Percentiles rank a stretch among this genome's conserved stretches.
Evolutionary conservation across 1,140 invertebrate species (phyloP).

Genomic region (Penaeus japonicus): DNA sequence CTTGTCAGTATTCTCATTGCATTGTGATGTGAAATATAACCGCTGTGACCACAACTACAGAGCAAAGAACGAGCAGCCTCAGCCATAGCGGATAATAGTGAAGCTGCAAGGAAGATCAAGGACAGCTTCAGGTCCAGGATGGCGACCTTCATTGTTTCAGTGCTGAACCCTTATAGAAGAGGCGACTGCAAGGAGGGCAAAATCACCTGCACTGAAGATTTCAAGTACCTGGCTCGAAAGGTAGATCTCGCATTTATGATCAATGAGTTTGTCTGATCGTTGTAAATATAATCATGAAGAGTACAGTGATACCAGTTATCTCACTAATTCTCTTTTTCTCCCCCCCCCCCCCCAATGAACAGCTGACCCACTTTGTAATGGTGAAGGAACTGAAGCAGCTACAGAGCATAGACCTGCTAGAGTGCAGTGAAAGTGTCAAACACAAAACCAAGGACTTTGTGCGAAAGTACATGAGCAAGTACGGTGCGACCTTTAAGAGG

Average conservation of each 20-base stretch:
- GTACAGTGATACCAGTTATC: background rate
- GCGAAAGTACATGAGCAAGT: slow-evolving; percentile 94
- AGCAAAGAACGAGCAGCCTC: slow-evolving; percentile 58
- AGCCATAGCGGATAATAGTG: slow-evolving; percentile 57
- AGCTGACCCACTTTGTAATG: slow-evolving; percentile 97
- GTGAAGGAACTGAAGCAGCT: slow-evolving; percentile 95
- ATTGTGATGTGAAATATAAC: background rate
- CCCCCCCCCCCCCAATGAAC: slow-evolving; percentile 61
- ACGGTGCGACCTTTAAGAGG: slow-evolving; percentile 70
- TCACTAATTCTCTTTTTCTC: slow-evolving; percentile 32
- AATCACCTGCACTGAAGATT: slow-evolving; percentile 90
- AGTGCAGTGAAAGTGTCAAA: slow-evolving; percentile 91
- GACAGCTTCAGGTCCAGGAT: slow-evolving; percentile 88
- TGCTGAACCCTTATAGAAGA: slow-evolving; percentile 88
- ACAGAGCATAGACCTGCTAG: slow-evolving; percentile 82
- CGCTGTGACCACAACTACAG: background rate
- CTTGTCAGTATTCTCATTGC: no score
- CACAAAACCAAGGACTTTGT: slow-evolving; percentile 95
- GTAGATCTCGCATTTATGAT: slow-evolving; percentile 66
- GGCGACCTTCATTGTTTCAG: slow-evolving; percentile 87
- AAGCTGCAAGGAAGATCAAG: slow-evolving; percentile 72
- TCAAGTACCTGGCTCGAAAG: slow-evolving; percentile 95
- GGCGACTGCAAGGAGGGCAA: slow-evolving; percentile 82
- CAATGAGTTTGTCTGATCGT: background rate
- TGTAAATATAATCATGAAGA: background rate